Conservation (phyloP, 2,113 vertebrate species). For the Sinocyclocheilus anshuiensis region DNA sequence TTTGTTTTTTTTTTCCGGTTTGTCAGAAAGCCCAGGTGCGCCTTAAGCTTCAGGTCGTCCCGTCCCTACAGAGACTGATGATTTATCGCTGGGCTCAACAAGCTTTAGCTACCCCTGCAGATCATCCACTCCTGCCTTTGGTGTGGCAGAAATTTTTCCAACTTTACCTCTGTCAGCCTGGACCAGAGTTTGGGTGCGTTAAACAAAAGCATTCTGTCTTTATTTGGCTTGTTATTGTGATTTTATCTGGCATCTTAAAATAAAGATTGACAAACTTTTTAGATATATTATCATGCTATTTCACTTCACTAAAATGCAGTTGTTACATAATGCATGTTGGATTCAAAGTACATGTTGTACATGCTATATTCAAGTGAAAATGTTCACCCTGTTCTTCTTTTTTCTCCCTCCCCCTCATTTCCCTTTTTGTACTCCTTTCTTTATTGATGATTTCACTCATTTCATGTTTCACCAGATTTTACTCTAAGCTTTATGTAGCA, state of each 20-base stretch:
- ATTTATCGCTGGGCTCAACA: slow-evolving; percentile 97
- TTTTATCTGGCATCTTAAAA: not conserved
- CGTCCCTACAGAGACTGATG: slow-evolving; percentile 91
- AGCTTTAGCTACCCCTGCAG: slow-evolving; percentile 88
- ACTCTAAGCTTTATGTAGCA: not conserved
- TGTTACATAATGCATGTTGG: not conserved
- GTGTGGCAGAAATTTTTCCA: slow-evolving; percentile 98
- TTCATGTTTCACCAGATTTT: not conserved
- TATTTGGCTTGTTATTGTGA: not conserved
- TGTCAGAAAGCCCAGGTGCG: slow-evolving; percentile 90
- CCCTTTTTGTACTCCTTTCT: not conserved
- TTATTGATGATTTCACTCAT: not conserved
- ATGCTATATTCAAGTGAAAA: not conserved
- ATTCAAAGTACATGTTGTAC: not conserved
- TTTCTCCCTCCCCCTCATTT: not conserved
- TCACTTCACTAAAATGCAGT: not conserved
- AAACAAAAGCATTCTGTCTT: slow-evolving; percentile 47
- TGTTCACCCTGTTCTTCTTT: not conserved
- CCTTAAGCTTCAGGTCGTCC: slow-evolving; percentile 89
- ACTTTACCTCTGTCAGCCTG: slow-evolving; percentile 91
- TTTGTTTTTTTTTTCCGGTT: slow-evolving; percentile 50
- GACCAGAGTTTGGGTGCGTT: slow-evolving; percentile 89
- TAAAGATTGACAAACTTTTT: not conserved
- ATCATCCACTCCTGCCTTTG: slow-evolving; percentile 90
- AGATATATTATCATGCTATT: not conserved